Evolutionary conservation across 2,888 invertebrate genomes (phyloP), one percentile per base, ranked within the genome.

Genomic region (Stenolophus ochropezus): DNA sequence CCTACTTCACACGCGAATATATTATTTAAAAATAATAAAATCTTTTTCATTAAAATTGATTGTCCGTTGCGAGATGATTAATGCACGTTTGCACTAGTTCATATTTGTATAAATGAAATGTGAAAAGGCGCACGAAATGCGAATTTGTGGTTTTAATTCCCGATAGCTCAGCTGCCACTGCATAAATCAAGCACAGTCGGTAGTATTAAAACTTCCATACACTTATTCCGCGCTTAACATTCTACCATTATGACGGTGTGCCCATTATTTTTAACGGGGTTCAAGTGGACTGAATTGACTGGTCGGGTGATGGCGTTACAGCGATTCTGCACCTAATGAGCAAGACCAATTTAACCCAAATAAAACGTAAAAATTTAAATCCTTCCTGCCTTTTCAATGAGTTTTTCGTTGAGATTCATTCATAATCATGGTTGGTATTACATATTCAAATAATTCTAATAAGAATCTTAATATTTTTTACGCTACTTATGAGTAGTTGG

Each of bases 301-400:
- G 77, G 53, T 61, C 23, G 47, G 61, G 49, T 79, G 79, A 79
- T 18, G 79, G 79, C 23, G n/a, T 80, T 51, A 79, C 79, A 79
- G 51, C 69, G 69, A 69, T 79, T 71, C 71, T 79, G 79, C 51
- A 71, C 69, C 73, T 81, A 81, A 81, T 81, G 81, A 81, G 81
- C 75, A 81, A 61, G 75, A 49, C 75, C 75, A 81, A 81, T 81
- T 81, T 75, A 81, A 75, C 61, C 58, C 25, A 75, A 81, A 81
- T 81, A 81, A 75, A 81, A 81, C 81, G 81, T 75, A 20, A 81
- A 75, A 81, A 81, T 81, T 81, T 74, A 75, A 75, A 81, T 81
- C 75, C 81, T 81, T 81, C 74, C 65, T 81, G 75, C 81, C 20
- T 81, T 49, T 81, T 74, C 75, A 74, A 81, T 81, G 74, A n/a